Base-by-base conservation (phyloP, 1,140 invertebrate species). In the Carposina sasakii region DNA sequence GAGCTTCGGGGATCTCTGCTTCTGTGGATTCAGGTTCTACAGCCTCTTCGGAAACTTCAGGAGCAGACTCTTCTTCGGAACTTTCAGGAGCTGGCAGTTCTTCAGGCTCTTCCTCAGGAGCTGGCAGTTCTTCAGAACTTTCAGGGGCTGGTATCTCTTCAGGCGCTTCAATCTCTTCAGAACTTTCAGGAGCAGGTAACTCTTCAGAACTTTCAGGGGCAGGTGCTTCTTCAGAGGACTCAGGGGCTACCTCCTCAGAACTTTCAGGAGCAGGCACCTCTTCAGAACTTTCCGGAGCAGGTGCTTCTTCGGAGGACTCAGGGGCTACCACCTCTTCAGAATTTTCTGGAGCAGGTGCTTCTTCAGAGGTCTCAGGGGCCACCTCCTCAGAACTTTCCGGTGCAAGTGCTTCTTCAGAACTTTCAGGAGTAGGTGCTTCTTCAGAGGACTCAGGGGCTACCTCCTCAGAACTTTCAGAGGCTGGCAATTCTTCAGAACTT, bases 61-160 rank as follows among this genome's bases (percentile, higher is more conserved):
- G 5, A 5, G 5, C 24, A 26, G 24, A 12, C 24, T 26, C 24
- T 26, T 26, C 24, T 20, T 48, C 45, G 19, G 10, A 3, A n/a
- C 4, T 39, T 3, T 17, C 21, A 19, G 33, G 4, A 17, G 21
- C 26, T 22, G 45, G 41, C 3, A 30, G 16, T 16, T 44, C 51
- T 34, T 42, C 28, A 12, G 33, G 1, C 3, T 48, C 6, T 47
- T 30, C 1, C 6, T 31, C 2, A 26, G 24, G 24, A 26, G 24
- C 24, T 26, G 12, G 24, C 12, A 12, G 24, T 26, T 6, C 24
- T 20, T 48, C 34, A 16, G 8, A 4, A 6, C 13, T 48, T 3
- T 17, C 19, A 13, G 30, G 19, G 16, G 19, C 31, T 22, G 45
- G 41, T 3, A 30, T 13, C 16, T 48, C 51, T 26, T 42, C 28